Percentiles rank a stretch among this genome's conserved stretches.
phyloP scores from a whole-genome alignment of 2,113 vertebrate genomes.

The Notothenia rossii region DNA sequence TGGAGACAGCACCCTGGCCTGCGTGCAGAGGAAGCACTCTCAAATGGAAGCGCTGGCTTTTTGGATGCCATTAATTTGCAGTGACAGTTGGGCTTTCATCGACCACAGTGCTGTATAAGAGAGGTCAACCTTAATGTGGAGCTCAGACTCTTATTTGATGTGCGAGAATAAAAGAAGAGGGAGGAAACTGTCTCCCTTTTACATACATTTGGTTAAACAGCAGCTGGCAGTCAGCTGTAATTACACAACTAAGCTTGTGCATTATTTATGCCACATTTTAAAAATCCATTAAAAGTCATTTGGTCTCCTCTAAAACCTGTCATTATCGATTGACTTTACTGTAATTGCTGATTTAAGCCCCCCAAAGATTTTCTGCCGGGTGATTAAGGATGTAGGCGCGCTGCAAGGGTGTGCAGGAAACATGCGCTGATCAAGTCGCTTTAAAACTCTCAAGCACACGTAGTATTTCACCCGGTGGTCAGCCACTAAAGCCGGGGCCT shows the following conservation, averaged over 20 bases:
- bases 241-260: constrained; percentile 77
- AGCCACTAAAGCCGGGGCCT: constrained; percentile 14
- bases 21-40: constrained; percentile 23
- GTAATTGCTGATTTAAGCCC: constrained; percentile 82
- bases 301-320: constrained; percentile 77
- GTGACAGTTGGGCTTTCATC: constrained; percentile 68
- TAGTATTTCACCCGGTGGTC: constrained; percentile 68
- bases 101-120: constrained; percentile 55
- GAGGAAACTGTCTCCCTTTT: constrained; percentile 38
- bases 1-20: constrained; percentile 43
- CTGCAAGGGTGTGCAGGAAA: constrained; percentile 44
- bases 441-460: constrained; percentile 64
- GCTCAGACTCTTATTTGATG: constrained; percentile 32
- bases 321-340: constrained; percentile 85
- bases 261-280: constrained; percentile 84
- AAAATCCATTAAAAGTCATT: constrained; percentile 83
- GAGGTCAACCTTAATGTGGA: constrained; percentile 44
- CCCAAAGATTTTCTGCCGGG: constrained; percentile 81
- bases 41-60: constrained; percentile 44
- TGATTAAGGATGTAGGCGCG: constrained; percentile 74
- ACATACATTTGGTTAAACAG: constrained; percentile 77
- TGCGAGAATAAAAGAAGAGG: neutral
- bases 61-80: constrained; percentile 59
- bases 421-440: constrained; percentile 62
- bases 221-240: constrained; percentile 67